These are phyloP conservation scores for Dasyurus viverrinus DNA, from an alignment of 2,113 vertebrate species.

Conservation along the genomic window DNA sequence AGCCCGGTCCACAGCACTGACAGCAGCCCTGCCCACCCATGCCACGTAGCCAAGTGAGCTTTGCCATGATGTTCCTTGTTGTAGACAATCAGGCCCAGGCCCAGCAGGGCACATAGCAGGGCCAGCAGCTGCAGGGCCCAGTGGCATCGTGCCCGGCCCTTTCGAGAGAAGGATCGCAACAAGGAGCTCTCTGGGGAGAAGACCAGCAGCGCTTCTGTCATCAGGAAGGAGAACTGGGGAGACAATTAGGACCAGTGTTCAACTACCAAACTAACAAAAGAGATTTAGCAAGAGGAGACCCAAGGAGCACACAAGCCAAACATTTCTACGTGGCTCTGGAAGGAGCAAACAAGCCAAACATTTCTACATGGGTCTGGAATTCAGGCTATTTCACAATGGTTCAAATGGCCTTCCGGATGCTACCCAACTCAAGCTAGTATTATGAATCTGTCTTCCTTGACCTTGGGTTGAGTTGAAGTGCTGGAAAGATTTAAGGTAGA, in stretches of 20 bases:
- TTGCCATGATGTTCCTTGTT: conserved; percentile 93
- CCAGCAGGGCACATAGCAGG: conserved; percentile 87
- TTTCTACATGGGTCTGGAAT: not conserved
- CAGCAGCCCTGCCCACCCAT: conserved; percentile 90
- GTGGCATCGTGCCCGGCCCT: conserved; percentile 90
- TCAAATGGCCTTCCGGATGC: not conserved
- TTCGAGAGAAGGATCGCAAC: conserved; percentile 88
- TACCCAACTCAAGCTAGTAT: not conserved
- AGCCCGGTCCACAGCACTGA: conserved; percentile 84
- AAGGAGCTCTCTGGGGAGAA: conserved; percentile 93
- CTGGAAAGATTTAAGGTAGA: not conserved
- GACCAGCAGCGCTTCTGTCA: conserved; percentile 95
- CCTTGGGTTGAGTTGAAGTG: not conserved
- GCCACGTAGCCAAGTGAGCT: conserved; percentile 93
- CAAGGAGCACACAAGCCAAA: not conserved
- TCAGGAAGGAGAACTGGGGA: conserved; percentile 93
- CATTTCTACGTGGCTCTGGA: not conserved
- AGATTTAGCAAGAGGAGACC: not conserved
- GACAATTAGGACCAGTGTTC: conserved; percentile 27
- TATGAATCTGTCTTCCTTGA: not conserved
- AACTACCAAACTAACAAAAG: conserved; percentile 20
- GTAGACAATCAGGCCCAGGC: conserved; percentile 88
- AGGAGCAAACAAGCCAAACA: not conserved
- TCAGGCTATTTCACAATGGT: not conserved
- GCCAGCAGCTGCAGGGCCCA: conserved; percentile 93